These are phyloP conservation scores for Amazona vittata DNA, from an alignment of 2,113 vertebrate species.

Conservation along the genomic window DNA sequence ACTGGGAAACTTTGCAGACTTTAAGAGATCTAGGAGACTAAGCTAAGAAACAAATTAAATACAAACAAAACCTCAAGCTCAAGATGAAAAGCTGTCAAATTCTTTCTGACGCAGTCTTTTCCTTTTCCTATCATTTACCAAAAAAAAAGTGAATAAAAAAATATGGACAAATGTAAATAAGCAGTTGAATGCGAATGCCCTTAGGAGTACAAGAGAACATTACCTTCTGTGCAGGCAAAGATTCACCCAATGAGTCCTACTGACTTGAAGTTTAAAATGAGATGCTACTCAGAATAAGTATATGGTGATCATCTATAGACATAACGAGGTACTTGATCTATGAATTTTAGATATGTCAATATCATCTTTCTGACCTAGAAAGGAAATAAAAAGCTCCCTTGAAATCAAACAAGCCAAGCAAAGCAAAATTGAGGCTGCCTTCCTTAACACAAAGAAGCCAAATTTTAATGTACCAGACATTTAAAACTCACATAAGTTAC, in stretches of 20 bases:
- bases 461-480: background rate
- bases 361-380: background rate
- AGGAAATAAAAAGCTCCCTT: background rate
- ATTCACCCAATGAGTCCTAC: background rate
- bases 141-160: background rate
- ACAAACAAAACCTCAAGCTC: background rate
- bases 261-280: background rate
- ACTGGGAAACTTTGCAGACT: background rate
- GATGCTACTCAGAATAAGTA: background rate
- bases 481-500: background rate
- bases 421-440: background rate
- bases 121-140: background rate
- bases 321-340: background rate
- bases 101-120: background rate
- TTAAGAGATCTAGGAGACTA: background rate
- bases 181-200: background rate
- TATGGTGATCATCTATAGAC: background rate
- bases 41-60: background rate
- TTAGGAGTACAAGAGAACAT: background rate
- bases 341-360: background rate
- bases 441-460: background rate
- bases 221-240: background rate
- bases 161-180: background rate
- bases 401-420: background rate
- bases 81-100: background rate